These are phyloP conservation scores for Morelia viridis DNA, from an alignment of 2,797 vertebrate species.

Conservation along the genomic window DNA sequence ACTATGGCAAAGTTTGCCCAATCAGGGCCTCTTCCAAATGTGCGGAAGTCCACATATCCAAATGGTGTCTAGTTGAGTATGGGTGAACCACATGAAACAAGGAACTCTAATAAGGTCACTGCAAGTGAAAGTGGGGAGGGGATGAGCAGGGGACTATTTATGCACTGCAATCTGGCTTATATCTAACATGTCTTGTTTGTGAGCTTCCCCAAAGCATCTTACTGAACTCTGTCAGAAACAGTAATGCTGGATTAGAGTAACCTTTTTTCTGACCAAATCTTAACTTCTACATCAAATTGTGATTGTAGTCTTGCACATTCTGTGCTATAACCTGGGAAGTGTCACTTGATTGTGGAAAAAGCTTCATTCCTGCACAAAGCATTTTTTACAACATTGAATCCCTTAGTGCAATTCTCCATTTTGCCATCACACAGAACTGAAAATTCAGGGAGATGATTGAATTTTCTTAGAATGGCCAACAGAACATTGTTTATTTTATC, in stretches of 20 bases:
- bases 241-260: background rate
- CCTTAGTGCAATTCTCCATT: background rate
- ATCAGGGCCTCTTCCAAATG: background rate
- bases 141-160: background rate
- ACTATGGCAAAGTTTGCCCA: background rate
- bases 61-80: background rate
- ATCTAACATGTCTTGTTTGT: background rate
- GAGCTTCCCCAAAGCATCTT: background rate
- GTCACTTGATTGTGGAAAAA: background rate
- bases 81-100: background rate
- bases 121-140: background rate
- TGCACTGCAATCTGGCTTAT: background rate
- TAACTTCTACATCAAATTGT: background rate
- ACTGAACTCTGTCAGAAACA: background rate
- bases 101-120: no score
- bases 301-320: background rate
- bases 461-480: background rate
- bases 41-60: background rate
- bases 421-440: background rate
- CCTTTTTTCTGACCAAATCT: background rate
- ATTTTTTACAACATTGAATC: background rate
- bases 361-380: background rate
- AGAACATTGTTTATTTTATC: background rate
- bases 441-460: background rate
- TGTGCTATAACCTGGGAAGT: background rate